Evolutionary conservation across 2,888 invertebrate genomes (phyloP).

Genomic region (Rhagonycha lutea): DNA sequence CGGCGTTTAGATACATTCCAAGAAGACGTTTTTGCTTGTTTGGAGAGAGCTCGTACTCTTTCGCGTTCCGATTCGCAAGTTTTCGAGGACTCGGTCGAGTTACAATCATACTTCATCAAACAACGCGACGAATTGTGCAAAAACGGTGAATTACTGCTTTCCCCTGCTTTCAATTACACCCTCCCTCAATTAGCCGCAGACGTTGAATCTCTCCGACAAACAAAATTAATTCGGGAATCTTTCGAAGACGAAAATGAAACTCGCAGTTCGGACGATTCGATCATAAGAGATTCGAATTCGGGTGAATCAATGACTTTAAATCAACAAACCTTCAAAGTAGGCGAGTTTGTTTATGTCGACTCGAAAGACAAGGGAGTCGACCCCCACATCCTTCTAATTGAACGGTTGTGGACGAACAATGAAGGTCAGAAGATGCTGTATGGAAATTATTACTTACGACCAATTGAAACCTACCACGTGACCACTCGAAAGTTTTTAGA

Average conservation of each 20-base stretch:
- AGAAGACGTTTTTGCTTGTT: constrained; percentile 92
- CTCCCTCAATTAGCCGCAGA: constrained; percentile 74
- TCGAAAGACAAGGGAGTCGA: constrained; percentile 65
- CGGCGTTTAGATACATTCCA: constrained; percentile 93
- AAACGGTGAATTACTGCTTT: constrained; percentile 76
- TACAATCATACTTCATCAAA: constrained; percentile 88
- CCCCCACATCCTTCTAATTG: constrained; percentile 82
- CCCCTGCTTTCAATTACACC: constrained; percentile 85
- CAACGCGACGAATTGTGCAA: constrained; percentile 75
- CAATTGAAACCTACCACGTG: constrained; percentile 95
- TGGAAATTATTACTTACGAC: constrained; percentile 89
- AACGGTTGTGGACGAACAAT: constrained; percentile 84
- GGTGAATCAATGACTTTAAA: constrained; percentile 72
- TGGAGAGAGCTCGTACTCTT: constrained; percentile 85
- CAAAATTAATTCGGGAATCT: constrained; percentile 76
- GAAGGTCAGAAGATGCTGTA: constrained; percentile 86
- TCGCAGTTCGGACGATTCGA: constrained; percentile 57
- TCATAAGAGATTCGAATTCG: constrained; percentile 46
- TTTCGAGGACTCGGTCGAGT: constrained; percentile 93
- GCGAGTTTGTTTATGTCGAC: constrained; percentile 92
- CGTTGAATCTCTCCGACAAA: constrained; percentile 75
- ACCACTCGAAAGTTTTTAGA: constrained; percentile 94
- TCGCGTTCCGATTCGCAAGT: constrained; percentile 92
- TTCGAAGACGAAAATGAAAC: constrained; percentile 75
- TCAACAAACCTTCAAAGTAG: constrained; percentile 76